These are phyloP conservation scores for Leptatherina wallacei DNA, from an alignment of 2,797 vertebrate genomes.

Conservation along the genomic window DNA sequence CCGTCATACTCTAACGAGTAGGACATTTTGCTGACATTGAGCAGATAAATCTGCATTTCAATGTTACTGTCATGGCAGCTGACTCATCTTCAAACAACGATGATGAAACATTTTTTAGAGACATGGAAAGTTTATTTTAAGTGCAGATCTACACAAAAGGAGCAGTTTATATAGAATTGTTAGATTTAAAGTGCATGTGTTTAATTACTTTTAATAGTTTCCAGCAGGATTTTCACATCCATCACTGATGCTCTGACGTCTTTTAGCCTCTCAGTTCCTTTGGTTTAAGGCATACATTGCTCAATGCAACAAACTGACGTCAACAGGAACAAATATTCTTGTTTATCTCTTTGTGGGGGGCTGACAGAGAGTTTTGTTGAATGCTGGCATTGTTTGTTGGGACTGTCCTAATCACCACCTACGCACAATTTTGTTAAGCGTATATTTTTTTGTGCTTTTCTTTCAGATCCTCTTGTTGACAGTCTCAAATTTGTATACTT, in stretches of 20 bases:
- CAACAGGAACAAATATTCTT: conserved; percentile 65
- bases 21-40: conserved; percentile 14
- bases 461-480: conserved; percentile 49
- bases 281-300: not conserved
- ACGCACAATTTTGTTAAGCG: conserved; percentile 13
- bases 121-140: conserved; percentile 5
- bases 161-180: conserved; percentile 9
- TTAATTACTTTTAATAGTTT: conserved; percentile 13
- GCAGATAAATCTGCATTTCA: conserved; percentile 8
- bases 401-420: conserved; percentile 14
- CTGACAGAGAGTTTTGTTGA: conserved; percentile 53
- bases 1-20: conserved; percentile 2
- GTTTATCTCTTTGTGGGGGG: conserved; percentile 47
- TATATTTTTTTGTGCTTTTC: conserved; percentile 28
- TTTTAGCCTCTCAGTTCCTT: conserved; percentile 20
- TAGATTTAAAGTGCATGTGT: conserved; percentile 9
- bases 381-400: conserved; percentile 70
- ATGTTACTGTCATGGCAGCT: conserved; percentile 21
- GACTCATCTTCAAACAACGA: conserved; percentile 1
- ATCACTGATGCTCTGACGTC: not conserved
- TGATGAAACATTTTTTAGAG: conserved; percentile 32
- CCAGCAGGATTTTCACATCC: not conserved
- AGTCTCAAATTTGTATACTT: conserved; percentile 55
- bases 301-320: conserved; percentile 47
- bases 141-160: not conserved